Evolutionary conservation across 2,888 invertebrate species (phyloP).

Genomic region (Acleris holmiana): DNA sequence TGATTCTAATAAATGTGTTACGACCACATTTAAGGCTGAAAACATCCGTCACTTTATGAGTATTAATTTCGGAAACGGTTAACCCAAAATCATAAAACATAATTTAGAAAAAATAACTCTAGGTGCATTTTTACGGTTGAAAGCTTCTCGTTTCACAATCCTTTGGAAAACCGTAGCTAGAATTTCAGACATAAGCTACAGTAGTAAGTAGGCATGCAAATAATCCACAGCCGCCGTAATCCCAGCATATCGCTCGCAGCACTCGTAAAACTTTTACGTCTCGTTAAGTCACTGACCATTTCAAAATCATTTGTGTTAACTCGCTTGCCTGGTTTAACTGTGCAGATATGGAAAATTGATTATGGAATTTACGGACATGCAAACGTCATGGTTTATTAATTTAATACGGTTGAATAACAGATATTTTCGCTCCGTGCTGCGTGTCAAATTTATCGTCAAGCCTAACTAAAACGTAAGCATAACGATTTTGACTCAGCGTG

Average conservation of each 20-base stretch:
- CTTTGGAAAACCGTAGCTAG: not conserved
- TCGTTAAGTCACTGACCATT: constrained; percentile 75
- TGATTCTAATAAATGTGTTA: no score
- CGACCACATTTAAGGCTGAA: no score
- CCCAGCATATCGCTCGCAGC: constrained; percentile 19
- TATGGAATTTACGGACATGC: constrained; percentile 61
- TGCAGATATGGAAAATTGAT: constrained; percentile 63
- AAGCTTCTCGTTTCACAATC: no score
- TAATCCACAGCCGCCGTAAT: constrained; percentile 9
- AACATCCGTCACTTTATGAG: no score
- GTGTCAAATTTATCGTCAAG: constrained; percentile 50
- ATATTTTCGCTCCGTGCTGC: constrained; percentile 49
- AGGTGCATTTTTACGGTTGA: no score
- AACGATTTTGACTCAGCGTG: not conserved
- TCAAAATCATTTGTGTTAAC: constrained; percentile 68
- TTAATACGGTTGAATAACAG: constrained; percentile 54
- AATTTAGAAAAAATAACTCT: no score
- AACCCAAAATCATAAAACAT: no score
- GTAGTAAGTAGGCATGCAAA: not conserved
- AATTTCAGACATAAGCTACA: not conserved
- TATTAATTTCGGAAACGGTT: no score
- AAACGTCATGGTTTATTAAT: constrained; percentile 57
- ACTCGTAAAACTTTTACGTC: constrained; percentile 44
- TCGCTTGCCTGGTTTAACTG: constrained; percentile 48
- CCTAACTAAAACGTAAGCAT: constrained; percentile 37